phyloP scores from a whole-genome alignment of 2,113 vertebrate genomes.

The Centrocercus urophasianus region DNA sequence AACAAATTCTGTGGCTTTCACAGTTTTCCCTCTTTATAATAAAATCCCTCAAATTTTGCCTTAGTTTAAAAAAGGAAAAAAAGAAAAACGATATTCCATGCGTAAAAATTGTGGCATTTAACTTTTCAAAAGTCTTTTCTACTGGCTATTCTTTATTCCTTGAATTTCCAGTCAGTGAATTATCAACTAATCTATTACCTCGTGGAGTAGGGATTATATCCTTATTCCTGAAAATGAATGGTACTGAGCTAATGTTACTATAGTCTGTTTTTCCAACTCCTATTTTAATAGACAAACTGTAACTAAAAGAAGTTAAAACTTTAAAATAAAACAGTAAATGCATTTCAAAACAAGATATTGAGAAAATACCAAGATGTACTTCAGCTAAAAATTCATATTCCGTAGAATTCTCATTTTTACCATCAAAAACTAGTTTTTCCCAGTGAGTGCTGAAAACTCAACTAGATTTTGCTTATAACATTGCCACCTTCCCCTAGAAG shows the following conservation, averaged over 20 bases:
- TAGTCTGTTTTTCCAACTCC: constrained; percentile 31
- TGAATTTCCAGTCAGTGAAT: constrained; percentile 54
- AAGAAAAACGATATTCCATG: not conserved
- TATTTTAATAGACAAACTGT: not conserved
- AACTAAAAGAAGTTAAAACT: not conserved
- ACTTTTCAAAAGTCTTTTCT: not conserved
- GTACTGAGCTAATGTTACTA: constrained; percentile 45
- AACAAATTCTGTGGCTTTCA: not conserved
- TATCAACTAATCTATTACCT: constrained; percentile 66
- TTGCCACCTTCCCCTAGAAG: not conserved
- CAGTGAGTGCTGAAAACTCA: not conserved
- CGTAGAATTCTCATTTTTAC: not conserved
- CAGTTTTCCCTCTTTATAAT: not conserved
- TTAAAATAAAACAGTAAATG: not conserved
- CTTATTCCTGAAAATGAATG: constrained; percentile 62
- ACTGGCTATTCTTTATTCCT: constrained; percentile 4
- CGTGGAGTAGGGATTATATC: constrained; percentile 34
- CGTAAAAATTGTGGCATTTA: not conserved
- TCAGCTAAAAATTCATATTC: not conserved
- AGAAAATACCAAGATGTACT: accelerated
- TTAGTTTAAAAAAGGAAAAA: not conserved
- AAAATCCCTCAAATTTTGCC: not conserved
- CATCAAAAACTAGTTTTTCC: not conserved
- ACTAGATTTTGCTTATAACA: not conserved
- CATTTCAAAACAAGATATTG: not conserved